Evolutionary conservation across 2,888 invertebrate genomes (phyloP), one percentile per base, ranked within the genome.

Genomic region (Campopleginae sp.): DNA sequence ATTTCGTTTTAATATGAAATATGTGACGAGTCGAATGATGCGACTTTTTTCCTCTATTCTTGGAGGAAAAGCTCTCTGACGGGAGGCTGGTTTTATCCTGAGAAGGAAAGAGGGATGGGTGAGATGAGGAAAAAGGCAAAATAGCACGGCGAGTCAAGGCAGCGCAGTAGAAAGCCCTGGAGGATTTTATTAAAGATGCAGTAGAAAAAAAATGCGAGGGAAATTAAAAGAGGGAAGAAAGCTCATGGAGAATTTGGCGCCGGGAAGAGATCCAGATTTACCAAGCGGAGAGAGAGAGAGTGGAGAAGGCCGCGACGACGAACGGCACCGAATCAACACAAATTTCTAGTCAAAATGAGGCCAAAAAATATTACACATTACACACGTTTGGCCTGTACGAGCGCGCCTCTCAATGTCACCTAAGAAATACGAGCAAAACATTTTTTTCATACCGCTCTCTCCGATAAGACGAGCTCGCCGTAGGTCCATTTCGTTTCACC

Each of bases 141-240:
- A 82, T 80, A 72, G 80, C 51, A 82, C 74, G 70, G 61, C 46
- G 61, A 76, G 82, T 82, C 82, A 76, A 85, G 72, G 72, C 66
- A 82, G 80, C 85, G 71, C 66, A 44, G 71, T 48, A 44, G 66
- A 31, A 63, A 77, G 76, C 75, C 82, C 82, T 80, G 66, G 82
- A 76, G 82, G 80, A 85, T 82, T 72, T 80, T 85, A 85, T 85
- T 85, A 85, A 85, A 85, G 82, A 82, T 85, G 85, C 85, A 85
- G 80, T 68, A 70, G 77, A 71, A 38, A 33, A 33, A 70, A 42
- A 44, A 31, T 44, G 44, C 1, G 44, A 23, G 38, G 17, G 17
- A 33, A 42, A 65, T 63, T 23, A 42, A 65, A 12, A 33, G 54
- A 74, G 74, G 48, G 79, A 33, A 65, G 58, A 68, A 65, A 76